These are phyloP conservation scores for Chiridota heheva DNA, from an alignment of 35 echinoderm and acorn worm genomes.

Conservation along the genomic window DNA sequence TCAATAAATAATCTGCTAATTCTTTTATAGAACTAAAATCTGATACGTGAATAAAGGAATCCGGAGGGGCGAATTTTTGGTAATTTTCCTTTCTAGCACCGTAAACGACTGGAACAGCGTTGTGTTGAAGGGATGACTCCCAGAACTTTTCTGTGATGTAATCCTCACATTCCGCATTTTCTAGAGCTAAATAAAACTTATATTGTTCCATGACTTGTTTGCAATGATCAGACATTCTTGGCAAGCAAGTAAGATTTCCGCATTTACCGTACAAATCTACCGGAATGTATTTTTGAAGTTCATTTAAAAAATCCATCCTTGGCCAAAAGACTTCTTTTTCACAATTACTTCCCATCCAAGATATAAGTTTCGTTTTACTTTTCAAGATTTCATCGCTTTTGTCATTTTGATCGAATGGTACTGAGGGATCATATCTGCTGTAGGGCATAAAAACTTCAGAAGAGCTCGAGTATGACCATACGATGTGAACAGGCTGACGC, in stretches of 20 bases:
- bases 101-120: constrained; percentile 72
- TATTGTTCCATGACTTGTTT: constrained; percentile 75
- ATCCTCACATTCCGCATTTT: constrained; percentile 80
- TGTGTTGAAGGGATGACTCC: constrained; percentile 62
- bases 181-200: constrained; percentile 82
- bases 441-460: constrained; percentile 65
- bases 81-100: constrained; percentile 62
- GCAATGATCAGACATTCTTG: constrained; percentile 63
- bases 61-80: constrained; percentile 59
- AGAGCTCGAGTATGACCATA: constrained; percentile 59
- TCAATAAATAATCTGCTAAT: constrained; percentile 57
- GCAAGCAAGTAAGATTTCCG: constrained; percentile 78
- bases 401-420: not conserved
- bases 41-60: constrained; percentile 70
- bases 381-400: not conserved
- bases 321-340: constrained; percentile 81
- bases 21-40: constrained; percentile 67
- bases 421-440: constrained; percentile 26
- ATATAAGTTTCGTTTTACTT: constrained; percentile 59
- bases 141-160: constrained; percentile 83
- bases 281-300: constrained; percentile 59
- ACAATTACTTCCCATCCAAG: constrained; percentile 92
- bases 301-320: constrained; percentile 55
- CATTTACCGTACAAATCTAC: constrained; percentile 79
- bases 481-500: constrained; percentile 43